phyloP scores from a whole-genome alignment of 35 echinoderm and acorn worm genomes.

The Apostichopus parvimensis region DNA sequence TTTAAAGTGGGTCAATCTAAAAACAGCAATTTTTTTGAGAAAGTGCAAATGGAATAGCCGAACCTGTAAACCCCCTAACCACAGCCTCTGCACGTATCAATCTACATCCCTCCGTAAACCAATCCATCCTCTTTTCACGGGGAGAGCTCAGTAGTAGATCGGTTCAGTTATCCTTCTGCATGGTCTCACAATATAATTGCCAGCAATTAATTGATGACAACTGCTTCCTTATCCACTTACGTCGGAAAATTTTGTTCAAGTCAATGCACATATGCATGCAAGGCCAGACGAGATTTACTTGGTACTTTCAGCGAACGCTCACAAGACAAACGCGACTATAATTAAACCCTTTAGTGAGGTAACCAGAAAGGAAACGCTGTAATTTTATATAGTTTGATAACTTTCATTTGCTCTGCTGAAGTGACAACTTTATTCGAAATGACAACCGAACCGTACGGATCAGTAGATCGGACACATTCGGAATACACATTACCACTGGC shows the following conservation, averaged over 20 bases:
- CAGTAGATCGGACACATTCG: too few relatives aligned
- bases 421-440: too few relatives aligned
- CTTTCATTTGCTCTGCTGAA: too few relatives aligned
- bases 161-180: background rate
- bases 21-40: too few relatives aligned
- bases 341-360: background rate
- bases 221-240: slow-evolving; percentile 25
- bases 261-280: background rate
- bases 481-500: too few relatives aligned
- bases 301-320: background rate
- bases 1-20: too few relatives aligned
- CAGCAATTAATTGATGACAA: slow-evolving; percentile 16
- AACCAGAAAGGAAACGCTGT: background rate
- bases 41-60: too few relatives aligned
- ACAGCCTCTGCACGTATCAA: background rate
- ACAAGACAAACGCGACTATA: background rate
- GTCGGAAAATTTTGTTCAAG: background rate
- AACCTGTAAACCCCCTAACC: background rate
- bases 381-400: background rate
- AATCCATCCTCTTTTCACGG: background rate
- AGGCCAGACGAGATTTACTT: background rate
- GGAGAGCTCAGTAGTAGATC: background rate
- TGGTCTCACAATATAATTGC: background rate
- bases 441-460: too few relatives aligned
- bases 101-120: background rate